A percentile compares a stretch with the other conserved stretches of the same genome.
phyloP scores from a whole-genome alignment of 1,140 invertebrate genomes.

The Zaprionus lachaisei region DNA sequence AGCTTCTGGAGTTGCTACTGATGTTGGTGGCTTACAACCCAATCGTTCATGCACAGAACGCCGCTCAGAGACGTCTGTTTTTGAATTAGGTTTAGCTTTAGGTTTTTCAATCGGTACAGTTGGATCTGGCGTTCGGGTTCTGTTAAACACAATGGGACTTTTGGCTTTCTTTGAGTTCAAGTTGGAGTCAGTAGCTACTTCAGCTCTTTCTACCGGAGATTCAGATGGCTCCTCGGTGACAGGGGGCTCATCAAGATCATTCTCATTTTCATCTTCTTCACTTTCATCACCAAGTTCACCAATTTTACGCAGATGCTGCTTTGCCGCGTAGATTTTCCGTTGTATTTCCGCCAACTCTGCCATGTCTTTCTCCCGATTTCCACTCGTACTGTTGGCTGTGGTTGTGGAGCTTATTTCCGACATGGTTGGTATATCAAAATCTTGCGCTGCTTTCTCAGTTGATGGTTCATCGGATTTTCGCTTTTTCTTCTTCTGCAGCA shows the following conservation, averaged over 20 bases:
- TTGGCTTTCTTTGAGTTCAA: slow-evolving; percentile 50
- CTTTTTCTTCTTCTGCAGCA: slow-evolving; percentile 77
- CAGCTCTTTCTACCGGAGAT: slow-evolving; percentile 85
- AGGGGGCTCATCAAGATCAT: slow-evolving; percentile 26
- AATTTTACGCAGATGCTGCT: slow-evolving; percentile 84
- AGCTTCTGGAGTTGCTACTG: not conserved
- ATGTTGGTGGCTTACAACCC: slow-evolving; percentile 47
- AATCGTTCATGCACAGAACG: slow-evolving; percentile 77
- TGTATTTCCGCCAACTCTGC: slow-evolving; percentile 72
- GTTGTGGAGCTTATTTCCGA: slow-evolving; percentile 83
- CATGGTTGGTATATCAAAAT: slow-evolving; percentile 85
- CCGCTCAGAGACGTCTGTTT: slow-evolving; percentile 56
- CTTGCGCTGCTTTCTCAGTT: slow-evolving; percentile 45
- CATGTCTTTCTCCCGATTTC: slow-evolving; percentile 81
- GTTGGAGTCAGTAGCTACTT: slow-evolving; percentile 28
- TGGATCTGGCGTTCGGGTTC: slow-evolving; percentile 31
- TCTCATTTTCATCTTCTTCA: slow-evolving; percentile 80
- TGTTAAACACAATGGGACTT: slow-evolving; percentile 78
- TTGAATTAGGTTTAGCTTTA: slow-evolving; percentile 19
- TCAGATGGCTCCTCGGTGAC: slow-evolving; percentile 86
- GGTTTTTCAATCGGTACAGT: slow-evolving; percentile 44
- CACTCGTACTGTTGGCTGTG: slow-evolving; percentile 16
- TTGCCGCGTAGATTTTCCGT: slow-evolving; percentile 85
- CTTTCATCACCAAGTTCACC: slow-evolving; percentile 67
- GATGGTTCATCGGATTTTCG: slow-evolving; percentile 62